Conservation (phyloP, 2,113 vertebrate genomes). For the Talpa occidentalis region DNA sequence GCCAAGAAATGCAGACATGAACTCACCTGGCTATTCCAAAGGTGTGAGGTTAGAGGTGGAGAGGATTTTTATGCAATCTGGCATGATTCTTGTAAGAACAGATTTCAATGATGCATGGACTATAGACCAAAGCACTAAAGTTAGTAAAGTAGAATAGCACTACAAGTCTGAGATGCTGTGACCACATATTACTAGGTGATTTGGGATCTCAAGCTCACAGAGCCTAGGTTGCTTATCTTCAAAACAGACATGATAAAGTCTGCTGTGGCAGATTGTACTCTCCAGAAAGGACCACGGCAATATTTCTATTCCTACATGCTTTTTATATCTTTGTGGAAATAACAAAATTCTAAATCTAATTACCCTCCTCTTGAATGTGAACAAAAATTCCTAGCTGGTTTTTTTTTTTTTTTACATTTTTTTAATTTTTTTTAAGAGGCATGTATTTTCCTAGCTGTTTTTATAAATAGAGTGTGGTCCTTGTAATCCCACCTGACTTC, state of each 20-base stretch:
- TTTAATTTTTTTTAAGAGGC: no score
- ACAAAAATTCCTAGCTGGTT: background rate
- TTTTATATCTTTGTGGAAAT: background rate
- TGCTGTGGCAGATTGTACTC: background rate
- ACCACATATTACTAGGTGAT: background rate
- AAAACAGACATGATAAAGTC: background rate
- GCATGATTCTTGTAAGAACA: background rate
- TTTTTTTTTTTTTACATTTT: no score
- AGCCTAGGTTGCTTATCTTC: background rate
- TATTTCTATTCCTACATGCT: background rate
- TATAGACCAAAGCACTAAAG: background rate
- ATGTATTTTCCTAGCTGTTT: no score
- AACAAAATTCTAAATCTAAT: background rate
- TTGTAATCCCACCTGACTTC: background rate
- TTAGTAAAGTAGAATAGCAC: background rate
- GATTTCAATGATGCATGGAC: background rate
- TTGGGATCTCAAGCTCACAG: background rate
- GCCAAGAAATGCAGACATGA: background rate
- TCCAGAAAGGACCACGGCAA: background rate
- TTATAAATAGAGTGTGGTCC: background rate
- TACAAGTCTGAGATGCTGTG: background rate
- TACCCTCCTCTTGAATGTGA: background rate
- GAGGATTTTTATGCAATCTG: background rate
- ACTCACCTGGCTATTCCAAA: background rate
- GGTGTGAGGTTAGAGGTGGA: background rate